phyloP scores from a whole-genome alignment of 2,113 vertebrate species.

The Erythrocebus patas region DNA sequence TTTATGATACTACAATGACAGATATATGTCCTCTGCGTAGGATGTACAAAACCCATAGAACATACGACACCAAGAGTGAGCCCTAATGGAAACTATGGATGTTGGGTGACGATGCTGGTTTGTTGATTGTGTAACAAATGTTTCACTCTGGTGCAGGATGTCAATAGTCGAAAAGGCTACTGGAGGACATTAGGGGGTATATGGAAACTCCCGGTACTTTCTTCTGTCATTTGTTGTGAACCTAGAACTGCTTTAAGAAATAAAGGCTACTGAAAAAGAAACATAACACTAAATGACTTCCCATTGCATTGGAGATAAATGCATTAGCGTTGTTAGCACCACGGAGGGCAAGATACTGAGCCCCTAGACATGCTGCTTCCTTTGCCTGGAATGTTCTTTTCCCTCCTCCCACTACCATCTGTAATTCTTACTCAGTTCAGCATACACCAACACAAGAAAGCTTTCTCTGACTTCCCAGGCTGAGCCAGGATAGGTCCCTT shows the following conservation, averaged over 20 bases:
- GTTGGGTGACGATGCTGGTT: fast-evolving
- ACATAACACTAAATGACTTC: background rate
- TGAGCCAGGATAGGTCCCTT: background rate
- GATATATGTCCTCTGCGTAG: fast-evolving
- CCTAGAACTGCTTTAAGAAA: background rate
- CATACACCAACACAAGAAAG: background rate
- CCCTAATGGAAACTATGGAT: background rate
- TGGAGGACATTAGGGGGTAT: background rate
- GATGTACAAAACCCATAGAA: background rate
- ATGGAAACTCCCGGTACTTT: background rate
- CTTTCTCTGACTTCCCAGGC: background rate
- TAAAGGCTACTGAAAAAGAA: background rate
- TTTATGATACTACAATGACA: background rate
- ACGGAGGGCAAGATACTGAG: fast-evolving
- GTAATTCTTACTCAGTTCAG: background rate
- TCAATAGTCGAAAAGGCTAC: background rate
- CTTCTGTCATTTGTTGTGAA: background rate
- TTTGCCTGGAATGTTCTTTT: background rate
- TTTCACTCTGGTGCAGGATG: too few species aligned
- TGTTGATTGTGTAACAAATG: fast-evolving
- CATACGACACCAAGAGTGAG: background rate
- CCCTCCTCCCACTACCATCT: background rate
- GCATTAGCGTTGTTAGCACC: fast-evolving
- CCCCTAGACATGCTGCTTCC: too few species aligned
- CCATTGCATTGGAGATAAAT: background rate